Base-by-base conservation (phyloP, 2,113 vertebrate species). In the Nycticorax nycticorax region DNA sequence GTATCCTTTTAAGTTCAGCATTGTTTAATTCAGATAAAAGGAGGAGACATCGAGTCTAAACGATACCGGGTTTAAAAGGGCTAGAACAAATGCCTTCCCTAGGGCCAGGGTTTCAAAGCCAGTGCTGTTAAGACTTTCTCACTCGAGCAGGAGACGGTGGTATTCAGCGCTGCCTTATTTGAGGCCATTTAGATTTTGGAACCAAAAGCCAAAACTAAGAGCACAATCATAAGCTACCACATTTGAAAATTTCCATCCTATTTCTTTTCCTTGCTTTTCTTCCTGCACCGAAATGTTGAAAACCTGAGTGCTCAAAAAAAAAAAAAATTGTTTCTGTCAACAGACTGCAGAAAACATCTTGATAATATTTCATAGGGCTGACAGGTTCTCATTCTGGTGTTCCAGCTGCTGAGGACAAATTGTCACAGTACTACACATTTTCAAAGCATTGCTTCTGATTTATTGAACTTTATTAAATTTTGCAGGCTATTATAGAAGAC, bases 21-120 rank as follows among this genome's bases (percentile, higher is more conserved):
- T 62, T 86, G 19, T 89, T 95, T 88, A 55, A 88, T 57, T 92
- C 69, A 87, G 91, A 88, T 76, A 85, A 93, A 90, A 79, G 53
- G 10, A 81, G 77, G 74, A 91, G 89, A 85, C 93, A 37, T 8
- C 0, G 0, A 89, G 85, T 81, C 76, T 90, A 68, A 81, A 56
- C 24, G 18, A 78, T 89, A 81, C 26, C 5, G 1, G 4, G 10
- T 52, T 77, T 75, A 45, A 87, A 89, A 87, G 57, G 41, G 62
- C 43, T n/a, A 35, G 22, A 78, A 60, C 14, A 60, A 78, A 72
- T 26, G 41, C 45, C 73, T 80, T 69, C 76, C 63, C 24, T 20
- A 45, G 64, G 21, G 45, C 24, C 76, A 91, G 45, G 13, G 48
- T 81, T 89, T 94, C 88, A 84, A 94, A 87, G 47, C 18, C 39